Evolutionary conservation across 2,113 vertebrate species (phyloP), one percentile per base, ranked within the genome.

Genomic region (Salvelinus alpinus): DNA sequence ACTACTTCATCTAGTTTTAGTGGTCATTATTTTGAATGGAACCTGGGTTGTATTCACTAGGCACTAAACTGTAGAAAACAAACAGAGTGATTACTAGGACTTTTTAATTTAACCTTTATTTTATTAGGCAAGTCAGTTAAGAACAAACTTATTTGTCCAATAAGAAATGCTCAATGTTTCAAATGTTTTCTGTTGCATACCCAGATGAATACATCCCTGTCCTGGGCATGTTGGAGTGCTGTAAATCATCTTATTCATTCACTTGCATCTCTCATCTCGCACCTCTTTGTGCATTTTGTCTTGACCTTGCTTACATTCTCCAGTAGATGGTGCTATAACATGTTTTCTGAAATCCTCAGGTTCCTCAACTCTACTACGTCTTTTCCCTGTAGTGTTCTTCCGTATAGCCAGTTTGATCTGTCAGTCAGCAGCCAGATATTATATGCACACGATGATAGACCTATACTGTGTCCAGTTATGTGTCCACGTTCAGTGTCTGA

Each of bases 1-100:
- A 88, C 84, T 83, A 79, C 80, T 79, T 75, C 51, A 1, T n/a
- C 29, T 38, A 31, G 20, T 44, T 38, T 31, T 34, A 20, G 18
- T 68, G 66, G 31, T 68, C 31, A 3, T 68, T 68, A 38, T 68
- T 68, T 20, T n/a, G 16, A 1, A 54, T 18, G 14, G 4, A 54
- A 3, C 51, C 51, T 54, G 51, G 5, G 51, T 54, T 18, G 51
- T 18, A 54, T 54, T 18, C 4, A 18, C 51, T 5, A 1, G 51
- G 12, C 51, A 54, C 51, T 18, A 18, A 54, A 18, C 51, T 44
- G 38, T 44, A 44, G 9, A 44, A 44, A 44, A 44, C 9, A 38
- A 38, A 44, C 1, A 9, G 38, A 44, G 5, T 1, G 34, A 34
- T 12, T 51, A 51, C 48, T 51, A 3, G 14, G 51, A 54, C 12